Conservation (phyloP, 1,140 invertebrate genomes). For the Anoplolepis gracilipes region DNA sequence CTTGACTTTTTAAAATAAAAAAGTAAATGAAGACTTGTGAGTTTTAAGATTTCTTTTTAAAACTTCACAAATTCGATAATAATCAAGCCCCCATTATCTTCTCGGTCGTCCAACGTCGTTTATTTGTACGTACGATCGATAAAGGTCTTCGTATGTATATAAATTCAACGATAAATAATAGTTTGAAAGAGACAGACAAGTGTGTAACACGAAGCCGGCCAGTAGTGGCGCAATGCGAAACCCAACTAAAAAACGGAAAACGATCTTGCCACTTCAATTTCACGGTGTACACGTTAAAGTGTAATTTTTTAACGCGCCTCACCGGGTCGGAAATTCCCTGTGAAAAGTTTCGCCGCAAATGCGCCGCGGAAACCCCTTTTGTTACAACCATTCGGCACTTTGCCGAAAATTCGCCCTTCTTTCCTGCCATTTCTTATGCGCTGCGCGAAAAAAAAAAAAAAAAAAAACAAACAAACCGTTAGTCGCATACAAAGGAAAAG, state of each 20-base stretch:
- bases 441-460: slow-evolving; percentile 18
- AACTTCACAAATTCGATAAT: neutral
- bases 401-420: slow-evolving; percentile 19
- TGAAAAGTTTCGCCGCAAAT: slow-evolving; percentile 50
- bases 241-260: slow-evolving; percentile 42
- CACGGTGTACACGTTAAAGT: slow-evolving; percentile 39
- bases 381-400: slow-evolving; percentile 4
- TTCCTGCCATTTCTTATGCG: slow-evolving; percentile 23
- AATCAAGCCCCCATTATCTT: neutral
- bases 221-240: neutral
- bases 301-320: slow-evolving; percentile 52
- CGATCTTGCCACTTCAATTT: slow-evolving; percentile 39
- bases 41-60: neutral
- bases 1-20: neutral
- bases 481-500: slow-evolving; percentile 47
- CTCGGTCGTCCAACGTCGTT: neutral
- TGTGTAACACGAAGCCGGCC: slow-evolving; percentile 20
- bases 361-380: neutral
- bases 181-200: slow-evolving; percentile 19
- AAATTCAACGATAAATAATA: slow-evolving; percentile 17
- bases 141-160: neutral
- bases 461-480: slow-evolving; percentile 53
- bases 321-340: slow-evolving; percentile 40
- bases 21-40: neutral
- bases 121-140: slow-evolving; percentile 27